Evolutionary conservation across 2,888 invertebrate genomes (phyloP), one percentile per base, ranked within the genome.

Genomic region (Meganola albula): DNA sequence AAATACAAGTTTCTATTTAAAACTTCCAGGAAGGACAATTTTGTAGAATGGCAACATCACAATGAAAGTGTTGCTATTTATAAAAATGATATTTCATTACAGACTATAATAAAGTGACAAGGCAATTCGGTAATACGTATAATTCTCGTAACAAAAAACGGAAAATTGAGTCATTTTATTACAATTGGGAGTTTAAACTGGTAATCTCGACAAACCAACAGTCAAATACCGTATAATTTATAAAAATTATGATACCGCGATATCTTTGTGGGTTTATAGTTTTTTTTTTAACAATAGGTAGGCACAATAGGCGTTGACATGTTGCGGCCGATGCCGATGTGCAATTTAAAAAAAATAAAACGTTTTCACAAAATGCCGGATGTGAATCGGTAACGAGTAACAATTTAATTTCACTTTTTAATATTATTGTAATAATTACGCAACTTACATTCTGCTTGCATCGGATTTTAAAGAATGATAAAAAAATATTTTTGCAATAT

Each of bases 301-400:
- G 69, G 50, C 58, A 68, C 63, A 77, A 82, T 74, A 75, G 71
- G 79, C 79, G 84, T 74, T 84, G 84, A 84, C 84, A 77, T 67
- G 75, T 70, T 79, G 74, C 69, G 68, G 73, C 71, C 58, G 63
- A 53, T 59, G 73, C 71, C 58, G 63, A 53, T 59, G 63, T 68
- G 66, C 67, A 74, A 76, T 77, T 77, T 72, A 56, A 64, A 68
- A 63, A 71, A 70, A 51, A 43, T 53, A 57, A 61, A 63, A 74
- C 61, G 72, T 76, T 70, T 74, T 71, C 63, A 65, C 70, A 58
- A 67, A 16, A 48, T 41, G 65, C 55, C 77, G 84, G 83, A 82
- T 77, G 70, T 69, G 57, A 74, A 65, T 68, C 68, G 66, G 73
- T 67, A 58, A 49, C 40, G 57, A 58, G 58, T 71, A 64, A 37